Evolutionary conservation across 2,113 vertebrate genomes (phyloP).

Genomic region (Apus apus): DNA sequence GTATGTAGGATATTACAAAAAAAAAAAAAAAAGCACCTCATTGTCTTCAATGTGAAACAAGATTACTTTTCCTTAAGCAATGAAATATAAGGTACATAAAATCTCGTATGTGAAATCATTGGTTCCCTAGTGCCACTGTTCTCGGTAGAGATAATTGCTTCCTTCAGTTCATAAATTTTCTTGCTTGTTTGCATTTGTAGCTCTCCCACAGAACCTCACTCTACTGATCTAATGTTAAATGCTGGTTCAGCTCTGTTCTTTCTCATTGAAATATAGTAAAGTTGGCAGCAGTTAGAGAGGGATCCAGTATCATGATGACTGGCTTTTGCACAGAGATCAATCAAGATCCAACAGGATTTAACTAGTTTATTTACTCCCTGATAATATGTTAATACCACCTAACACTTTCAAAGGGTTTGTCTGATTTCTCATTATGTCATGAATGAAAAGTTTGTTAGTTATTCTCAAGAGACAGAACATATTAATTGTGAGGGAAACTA

Average conservation of each 20-base stretch:
- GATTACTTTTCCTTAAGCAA: constrained; percentile 40
- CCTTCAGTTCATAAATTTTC: constrained; percentile 56
- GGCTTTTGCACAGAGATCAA: neutral
- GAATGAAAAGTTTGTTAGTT: neutral
- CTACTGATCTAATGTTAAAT: neutral
- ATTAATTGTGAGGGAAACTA: neutral
- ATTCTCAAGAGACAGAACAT: neutral
- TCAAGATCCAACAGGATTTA: neutral
- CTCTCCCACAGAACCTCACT: neutral
- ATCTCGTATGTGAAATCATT: constrained; percentile 40
- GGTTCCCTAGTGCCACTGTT: constrained; percentile 26
- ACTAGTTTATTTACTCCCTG: neutral
- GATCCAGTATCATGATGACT: neutral
- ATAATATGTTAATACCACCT: neutral
- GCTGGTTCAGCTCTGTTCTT: constrained; percentile 6
- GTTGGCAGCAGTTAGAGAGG: neutral
- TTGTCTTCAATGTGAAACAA: constrained; percentile 29
- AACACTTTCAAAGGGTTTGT: neutral
- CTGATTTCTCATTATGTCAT: neutral
- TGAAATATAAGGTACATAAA: constrained; percentile 39
- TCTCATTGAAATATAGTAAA: neutral
- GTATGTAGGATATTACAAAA: constrained; percentile 22
- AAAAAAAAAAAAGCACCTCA: constrained; percentile 19
- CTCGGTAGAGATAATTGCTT: constrained; percentile 45
- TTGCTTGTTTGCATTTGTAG: constrained; percentile 46